phyloP scores from a whole-genome alignment of 2,797 vertebrate genomes.

The Ceyx erithaca region DNA sequence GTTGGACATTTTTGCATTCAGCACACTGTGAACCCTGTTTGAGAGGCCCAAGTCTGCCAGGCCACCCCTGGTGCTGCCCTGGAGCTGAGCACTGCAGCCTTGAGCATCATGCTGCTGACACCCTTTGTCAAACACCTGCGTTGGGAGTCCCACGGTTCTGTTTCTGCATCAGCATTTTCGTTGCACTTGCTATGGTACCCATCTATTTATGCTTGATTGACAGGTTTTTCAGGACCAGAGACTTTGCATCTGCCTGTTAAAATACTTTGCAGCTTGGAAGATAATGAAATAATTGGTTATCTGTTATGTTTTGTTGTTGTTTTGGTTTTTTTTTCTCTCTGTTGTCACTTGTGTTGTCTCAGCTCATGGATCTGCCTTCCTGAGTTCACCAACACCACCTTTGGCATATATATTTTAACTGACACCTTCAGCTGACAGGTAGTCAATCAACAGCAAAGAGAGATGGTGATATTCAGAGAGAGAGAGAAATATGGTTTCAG shows the following conservation, averaged over 20 bases:
- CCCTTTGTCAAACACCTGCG: not conserved
- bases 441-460: not conserved
- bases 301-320: not conserved
- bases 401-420: not conserved
- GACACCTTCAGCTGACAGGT: not conserved
- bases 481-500: not conserved
- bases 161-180: not conserved
- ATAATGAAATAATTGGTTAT: not conserved
- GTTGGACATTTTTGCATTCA: not conserved
- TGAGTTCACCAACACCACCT: not conserved
- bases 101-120: accelerated
- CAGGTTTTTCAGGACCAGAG: not conserved
- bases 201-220: not conserved
- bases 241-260: not conserved
- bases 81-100: not conserved
- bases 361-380: not conserved
- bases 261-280: not conserved
- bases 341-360: not conserved
- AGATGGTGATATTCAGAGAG: not conserved
- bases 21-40: not conserved
- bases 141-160: accelerated
- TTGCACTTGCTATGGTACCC: not conserved
- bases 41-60: not conserved
- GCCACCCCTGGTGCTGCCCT: not conserved
- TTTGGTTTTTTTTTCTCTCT: not conserved